These are phyloP conservation scores for Numida meleagris DNA, from an alignment of 2,113 vertebrate genomes.

Conservation along the genomic window DNA sequence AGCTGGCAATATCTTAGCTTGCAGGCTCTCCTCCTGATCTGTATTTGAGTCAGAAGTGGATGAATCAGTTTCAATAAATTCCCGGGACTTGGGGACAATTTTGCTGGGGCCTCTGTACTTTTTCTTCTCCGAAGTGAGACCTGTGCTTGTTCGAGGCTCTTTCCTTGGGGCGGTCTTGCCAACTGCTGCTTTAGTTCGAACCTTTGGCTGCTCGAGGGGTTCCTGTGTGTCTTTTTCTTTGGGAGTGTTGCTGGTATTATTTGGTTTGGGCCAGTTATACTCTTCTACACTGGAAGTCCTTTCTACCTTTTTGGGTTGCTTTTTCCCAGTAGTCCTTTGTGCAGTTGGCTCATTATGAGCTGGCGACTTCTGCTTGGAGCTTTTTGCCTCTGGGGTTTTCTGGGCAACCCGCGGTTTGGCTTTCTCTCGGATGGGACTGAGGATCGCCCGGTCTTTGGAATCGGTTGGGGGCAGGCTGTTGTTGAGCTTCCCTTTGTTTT, in stretches of 20 bases:
- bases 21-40: slow-evolving; percentile 87
- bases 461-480: slow-evolving; percentile 71
- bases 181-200: slow-evolving; percentile 83
- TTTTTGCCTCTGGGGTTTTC: slow-evolving; percentile 88
- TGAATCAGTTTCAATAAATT: slow-evolving; percentile 96
- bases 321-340: slow-evolving; percentile 89
- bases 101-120: slow-evolving; percentile 92
- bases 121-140: slow-evolving; percentile 85
- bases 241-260: slow-evolving; percentile 84
- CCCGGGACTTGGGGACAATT: slow-evolving; percentile 92
- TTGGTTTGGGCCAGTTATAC: slow-evolving; percentile 87
- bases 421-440: slow-evolving; percentile 88
- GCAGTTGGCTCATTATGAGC: slow-evolving; percentile 82
- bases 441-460: slow-evolving; percentile 82
- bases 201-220: slow-evolving; percentile 84
- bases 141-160: slow-evolving; percentile 85
- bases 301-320: slow-evolving; percentile 90
- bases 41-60: slow-evolving; percentile 95
- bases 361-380: slow-evolving; percentile 89
- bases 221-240: slow-evolving; percentile 91
- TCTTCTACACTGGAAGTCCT: slow-evolving; percentile 87
- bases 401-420: slow-evolving; percentile 87
- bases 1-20: slow-evolving; percentile 81
- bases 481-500: slow-evolving; percentile 83
- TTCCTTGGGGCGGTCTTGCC: slow-evolving; percentile 93